Evolutionary conservation across 1,140 invertebrate species (phyloP).

Genomic region (Caenorhabditis latens): DNA sequence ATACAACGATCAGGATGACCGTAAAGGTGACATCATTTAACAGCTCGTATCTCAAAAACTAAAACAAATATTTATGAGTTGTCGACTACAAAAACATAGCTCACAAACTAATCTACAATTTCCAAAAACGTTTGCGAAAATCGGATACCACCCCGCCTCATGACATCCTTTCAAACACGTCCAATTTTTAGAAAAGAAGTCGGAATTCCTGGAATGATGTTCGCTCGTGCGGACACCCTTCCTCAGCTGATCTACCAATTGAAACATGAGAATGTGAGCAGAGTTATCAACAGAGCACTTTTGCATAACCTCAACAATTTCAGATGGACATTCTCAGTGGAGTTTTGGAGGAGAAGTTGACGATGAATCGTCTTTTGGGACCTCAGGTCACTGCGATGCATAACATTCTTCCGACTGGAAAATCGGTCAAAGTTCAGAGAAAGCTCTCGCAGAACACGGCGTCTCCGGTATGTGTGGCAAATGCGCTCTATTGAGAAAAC

Average conservation of each 20-base stretch:
- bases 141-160: too few relatives aligned
- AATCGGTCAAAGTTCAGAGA: neutral
- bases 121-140: too few relatives aligned
- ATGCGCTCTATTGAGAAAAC: neutral
- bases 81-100: too few relatives aligned
- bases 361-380: constrained; percentile 16
- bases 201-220: neutral
- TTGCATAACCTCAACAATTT: neutral
- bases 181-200: constrained; percentile 15
- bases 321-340: constrained; percentile 25
- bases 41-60: too few relatives aligned
- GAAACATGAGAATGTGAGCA: constrained; percentile 3
- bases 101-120: too few relatives aligned
- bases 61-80: too few relatives aligned
- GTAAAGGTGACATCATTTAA: too few relatives aligned
- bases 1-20: too few relatives aligned
- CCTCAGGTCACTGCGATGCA: neutral
- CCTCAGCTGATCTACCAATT: constrained; percentile 7
- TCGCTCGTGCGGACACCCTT: neutral
- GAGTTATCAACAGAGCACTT: too few relatives aligned
- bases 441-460: too few relatives aligned
- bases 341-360: constrained; percentile 1
- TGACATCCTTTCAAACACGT: neutral
- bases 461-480: too few relatives aligned
- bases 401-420: neutral